Evolutionary conservation across 2,113 vertebrate species (phyloP).

Genomic region (Hippolais icterina): DNA sequence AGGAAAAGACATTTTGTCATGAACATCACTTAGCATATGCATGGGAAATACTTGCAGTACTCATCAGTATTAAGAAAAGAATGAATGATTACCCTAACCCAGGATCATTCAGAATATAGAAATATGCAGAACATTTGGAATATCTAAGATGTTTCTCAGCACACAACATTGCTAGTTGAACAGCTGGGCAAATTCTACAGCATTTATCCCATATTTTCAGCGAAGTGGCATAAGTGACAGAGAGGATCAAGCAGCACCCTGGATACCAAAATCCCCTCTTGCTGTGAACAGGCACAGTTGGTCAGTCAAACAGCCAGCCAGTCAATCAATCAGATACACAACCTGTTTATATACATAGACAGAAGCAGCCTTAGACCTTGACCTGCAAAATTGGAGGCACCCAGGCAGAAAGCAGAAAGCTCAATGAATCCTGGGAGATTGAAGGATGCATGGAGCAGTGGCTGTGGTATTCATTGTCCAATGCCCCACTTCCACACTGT

Average conservation of each 20-base stretch:
- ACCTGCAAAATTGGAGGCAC: slow-evolving; percentile 10
- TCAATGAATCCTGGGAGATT: neutral
- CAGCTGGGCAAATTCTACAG: neutral
- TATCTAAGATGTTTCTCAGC: neutral
- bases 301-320: neutral
- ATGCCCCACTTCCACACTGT: neutral
- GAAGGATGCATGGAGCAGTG: neutral
- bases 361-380: neutral
- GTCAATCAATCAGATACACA: neutral
- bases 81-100: neutral
- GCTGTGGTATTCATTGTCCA: neutral
- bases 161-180: neutral
- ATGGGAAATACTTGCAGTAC: neutral
- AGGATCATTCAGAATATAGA: neutral
- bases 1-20: neutral
- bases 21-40: neutral
- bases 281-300: neutral
- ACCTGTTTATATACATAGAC: neutral
- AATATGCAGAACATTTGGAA: neutral
- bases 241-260: neutral
- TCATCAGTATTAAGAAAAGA: neutral
- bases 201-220: neutral
- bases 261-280: neutral
- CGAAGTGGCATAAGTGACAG: neutral
- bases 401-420: slow-evolving; percentile 7